These are phyloP conservation scores for Hyaena hyaena DNA, from an alignment of 2,113 vertebrate genomes.

Conservation along the genomic window DNA sequence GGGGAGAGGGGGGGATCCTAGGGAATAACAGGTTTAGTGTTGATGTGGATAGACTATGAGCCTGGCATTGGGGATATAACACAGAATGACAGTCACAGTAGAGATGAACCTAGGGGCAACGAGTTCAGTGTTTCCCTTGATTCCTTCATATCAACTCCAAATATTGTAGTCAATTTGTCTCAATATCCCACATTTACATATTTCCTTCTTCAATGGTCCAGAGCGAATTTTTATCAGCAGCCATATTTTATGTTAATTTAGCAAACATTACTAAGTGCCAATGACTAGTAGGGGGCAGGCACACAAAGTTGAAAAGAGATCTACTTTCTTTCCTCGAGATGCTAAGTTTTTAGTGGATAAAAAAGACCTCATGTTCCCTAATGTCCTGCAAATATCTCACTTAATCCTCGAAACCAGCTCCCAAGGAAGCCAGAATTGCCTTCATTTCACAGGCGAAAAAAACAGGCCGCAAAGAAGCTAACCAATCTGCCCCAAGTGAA, in stretches of 20 bases:
- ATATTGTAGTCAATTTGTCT: not conserved
- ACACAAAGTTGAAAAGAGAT: conserved; percentile 4
- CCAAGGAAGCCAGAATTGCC: conserved; percentile 13
- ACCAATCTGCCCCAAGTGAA: not conserved
- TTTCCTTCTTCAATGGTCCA: not conserved
- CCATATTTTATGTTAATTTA: conserved; percentile 38
- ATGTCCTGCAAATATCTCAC: not conserved
- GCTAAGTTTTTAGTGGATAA: conserved; percentile 23
- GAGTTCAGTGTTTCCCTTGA: conserved; percentile 13
- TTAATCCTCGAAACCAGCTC: not conserved
- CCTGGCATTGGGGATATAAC: not conserved
- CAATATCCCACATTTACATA: conserved; percentile 40
- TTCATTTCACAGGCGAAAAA: conserved; percentile 5
- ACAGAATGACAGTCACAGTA: not conserved
- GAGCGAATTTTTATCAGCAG: conserved; percentile 52
- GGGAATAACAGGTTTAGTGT: not conserved
- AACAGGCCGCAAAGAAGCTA: conserved; percentile 42
- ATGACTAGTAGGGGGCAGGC: not conserved
- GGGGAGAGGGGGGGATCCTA: not conserved
- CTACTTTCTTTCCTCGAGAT: conserved; percentile 14
- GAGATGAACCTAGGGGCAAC: not conserved
- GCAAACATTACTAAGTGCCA: conserved; percentile 27
- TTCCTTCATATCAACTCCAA: conserved; percentile 25
- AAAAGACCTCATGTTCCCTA: not conserved
- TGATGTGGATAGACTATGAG: not conserved